Percentiles rank a stretch among this genome's conserved stretches.
Evolutionary conservation across 2,888 invertebrate species (phyloP).

Genomic region (Mechanitis mazaeus): DNA sequence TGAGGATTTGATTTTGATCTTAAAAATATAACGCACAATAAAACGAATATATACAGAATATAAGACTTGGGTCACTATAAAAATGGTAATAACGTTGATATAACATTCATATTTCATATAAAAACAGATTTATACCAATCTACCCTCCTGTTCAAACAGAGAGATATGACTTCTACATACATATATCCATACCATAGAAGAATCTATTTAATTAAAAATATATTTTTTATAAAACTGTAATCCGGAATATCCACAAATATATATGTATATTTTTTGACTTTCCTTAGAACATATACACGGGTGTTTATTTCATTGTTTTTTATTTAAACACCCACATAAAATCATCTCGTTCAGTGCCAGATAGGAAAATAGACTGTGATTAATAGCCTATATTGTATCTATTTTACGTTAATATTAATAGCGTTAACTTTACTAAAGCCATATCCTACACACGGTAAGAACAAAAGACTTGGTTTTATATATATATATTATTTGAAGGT

Average conservation of each 20-base stretch:
- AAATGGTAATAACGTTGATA: constrained; percentile 64
- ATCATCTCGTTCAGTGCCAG: constrained; percentile 40
- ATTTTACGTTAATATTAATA: constrained; percentile 29
- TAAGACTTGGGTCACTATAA: constrained; percentile 30
- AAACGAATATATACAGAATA: constrained; percentile 8
- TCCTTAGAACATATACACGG: background rate
- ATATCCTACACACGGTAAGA: no score
- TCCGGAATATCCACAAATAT: no score
- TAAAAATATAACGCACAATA: constrained; percentile 20
- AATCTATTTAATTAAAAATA: no score
- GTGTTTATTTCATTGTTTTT: constrained; percentile 51
- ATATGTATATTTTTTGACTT: no score
- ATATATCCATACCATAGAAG: no score
- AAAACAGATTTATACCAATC: no score
- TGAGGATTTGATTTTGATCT: background rate
- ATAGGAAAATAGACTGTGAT: constrained; percentile 47
- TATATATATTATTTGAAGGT: no score
- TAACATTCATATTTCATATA: constrained; percentile 26
- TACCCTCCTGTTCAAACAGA: no score
- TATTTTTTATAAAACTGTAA: no score
- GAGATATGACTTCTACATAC: no score
- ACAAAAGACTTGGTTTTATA: no score
- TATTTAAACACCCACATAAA: constrained; percentile 44
- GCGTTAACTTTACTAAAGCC: constrained; percentile 22
- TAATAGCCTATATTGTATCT: constrained; percentile 38